Conservation (phyloP, 2,888 invertebrate species). For the Phortica magna region DNA sequence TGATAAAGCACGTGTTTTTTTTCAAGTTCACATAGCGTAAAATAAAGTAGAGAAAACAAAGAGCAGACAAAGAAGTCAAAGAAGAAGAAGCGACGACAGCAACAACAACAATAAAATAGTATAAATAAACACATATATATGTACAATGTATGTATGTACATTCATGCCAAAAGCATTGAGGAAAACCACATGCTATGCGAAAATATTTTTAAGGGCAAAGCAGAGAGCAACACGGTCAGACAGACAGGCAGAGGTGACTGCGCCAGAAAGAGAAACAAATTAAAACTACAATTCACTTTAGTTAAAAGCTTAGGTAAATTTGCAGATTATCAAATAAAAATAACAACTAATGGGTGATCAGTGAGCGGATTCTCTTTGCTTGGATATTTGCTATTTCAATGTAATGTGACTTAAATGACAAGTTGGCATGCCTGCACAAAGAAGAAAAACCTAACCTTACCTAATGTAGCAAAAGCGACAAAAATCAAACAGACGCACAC, state of each 20-base stretch:
- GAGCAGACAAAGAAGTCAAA: conserved; percentile 17
- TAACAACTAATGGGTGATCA: background rate
- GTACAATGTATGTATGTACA: conserved; percentile 40
- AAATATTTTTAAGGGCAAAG: conserved; percentile 52
- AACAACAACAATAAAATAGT: conserved; percentile 44
- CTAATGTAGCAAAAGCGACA: conserved; percentile 64
- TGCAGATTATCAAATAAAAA: no score
- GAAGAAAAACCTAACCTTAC: conserved; percentile 72
- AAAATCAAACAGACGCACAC: conserved; percentile 35
- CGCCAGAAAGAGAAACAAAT: conserved; percentile 35
- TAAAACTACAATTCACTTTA: background rate
- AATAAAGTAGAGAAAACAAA: conserved; percentile 36
- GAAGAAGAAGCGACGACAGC: conserved; percentile 13
- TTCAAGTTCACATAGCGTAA: conserved; percentile 60
- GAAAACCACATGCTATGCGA: conserved; percentile 67
- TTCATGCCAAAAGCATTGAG: conserved; percentile 51
- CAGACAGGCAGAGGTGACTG: conserved; percentile 17
- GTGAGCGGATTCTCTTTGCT: background rate
- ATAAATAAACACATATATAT: conserved; percentile 32
- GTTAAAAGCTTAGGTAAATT: no score
- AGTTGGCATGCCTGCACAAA: conserved; percentile 47
- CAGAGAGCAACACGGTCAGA: conserved; percentile 8
- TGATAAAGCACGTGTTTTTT: conserved; percentile 69
- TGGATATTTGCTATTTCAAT: background rate
- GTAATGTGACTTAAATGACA: conserved; percentile 33